Evolutionary conservation across 2,113 vertebrate genomes (phyloP), one percentile per base, ranked within the genome.

Genomic region (Chrysochloris asiatica): DNA sequence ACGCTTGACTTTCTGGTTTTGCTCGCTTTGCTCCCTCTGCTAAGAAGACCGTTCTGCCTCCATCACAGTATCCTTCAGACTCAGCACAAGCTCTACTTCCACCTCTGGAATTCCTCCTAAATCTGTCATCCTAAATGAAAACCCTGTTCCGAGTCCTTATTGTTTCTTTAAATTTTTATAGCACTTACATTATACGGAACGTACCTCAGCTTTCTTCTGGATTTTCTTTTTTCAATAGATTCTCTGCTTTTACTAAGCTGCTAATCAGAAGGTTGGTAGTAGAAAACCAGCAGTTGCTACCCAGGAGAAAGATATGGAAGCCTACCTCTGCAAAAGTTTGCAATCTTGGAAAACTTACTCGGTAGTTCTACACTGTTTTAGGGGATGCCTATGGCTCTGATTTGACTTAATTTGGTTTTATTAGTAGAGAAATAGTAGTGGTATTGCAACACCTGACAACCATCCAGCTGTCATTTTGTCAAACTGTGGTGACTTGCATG

Each of bases 131-230:
- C 16, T 69, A 2, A 0, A 7, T 2, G n/a, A 12, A 48, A n/a
- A 43, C 38, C 38, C 13, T 71, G 4, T 33, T 54, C 45, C 43
- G 72, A n/a, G 47, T 21, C 0, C 13, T 8, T 1, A 0, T 4
- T 16, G 16, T 14, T 8, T 4, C 43, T 21, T 30, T 1, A 4
- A 19, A n/a, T 54, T 63, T 7, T 72, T 52, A 52, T 45, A 8
- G 13, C 1, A 11, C 8, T 61, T 26, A 45, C 0, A 2, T 24
- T 33, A 6, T 56, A 22, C 3, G 1, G 30, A 61, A 76, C 1
- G 24, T 36, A 36, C 24, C 30, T 86, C 26, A 30, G 33, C 11
- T 22, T 14, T 41, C 12, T 38, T 4, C 36, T 36, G n/a, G n/a
- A n/a, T 12, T 4, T 63, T 63, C 73, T 5, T 72, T 38, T 14